phyloP scores from a whole-genome alignment of 2,113 vertebrate genomes.

The Eonycteris spelaea region DNA sequence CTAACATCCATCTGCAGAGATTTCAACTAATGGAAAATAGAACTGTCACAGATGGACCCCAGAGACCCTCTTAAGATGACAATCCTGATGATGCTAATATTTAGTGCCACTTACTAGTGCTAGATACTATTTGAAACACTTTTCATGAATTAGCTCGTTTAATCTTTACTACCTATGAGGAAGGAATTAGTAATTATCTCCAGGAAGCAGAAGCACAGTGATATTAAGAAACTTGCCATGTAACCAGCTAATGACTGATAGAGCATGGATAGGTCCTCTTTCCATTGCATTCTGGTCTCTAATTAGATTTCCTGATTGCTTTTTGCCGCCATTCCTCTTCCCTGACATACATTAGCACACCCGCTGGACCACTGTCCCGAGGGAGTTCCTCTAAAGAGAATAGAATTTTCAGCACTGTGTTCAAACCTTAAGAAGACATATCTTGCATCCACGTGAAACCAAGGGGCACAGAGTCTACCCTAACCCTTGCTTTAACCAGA shows the following conservation, averaged over 20 bases:
- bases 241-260: background rate
- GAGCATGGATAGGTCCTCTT: background rate
- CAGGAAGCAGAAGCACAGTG: background rate
- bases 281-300: background rate
- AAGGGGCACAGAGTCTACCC: background rate
- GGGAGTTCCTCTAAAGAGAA: background rate
- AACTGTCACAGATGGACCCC: background rate
- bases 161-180: background rate
- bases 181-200: background rate
- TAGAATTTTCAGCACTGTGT: background rate
- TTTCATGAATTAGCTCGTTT: background rate
- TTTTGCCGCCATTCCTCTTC: background rate
- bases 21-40: background rate
- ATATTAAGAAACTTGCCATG: background rate
- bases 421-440: background rate
- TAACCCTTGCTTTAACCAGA: background rate
- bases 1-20: background rate
- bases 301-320: background rate
- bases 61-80: background rate
- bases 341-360: background rate
- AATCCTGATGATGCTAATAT: background rate
- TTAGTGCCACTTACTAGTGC: background rate
- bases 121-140: background rate
- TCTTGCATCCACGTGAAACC: background rate
- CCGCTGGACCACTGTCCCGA: background rate